Evolutionary conservation across 2,888 invertebrate genomes (phyloP), one percentile per base, ranked within the genome.

Genomic region (Conops quadrifasciatus): DNA sequence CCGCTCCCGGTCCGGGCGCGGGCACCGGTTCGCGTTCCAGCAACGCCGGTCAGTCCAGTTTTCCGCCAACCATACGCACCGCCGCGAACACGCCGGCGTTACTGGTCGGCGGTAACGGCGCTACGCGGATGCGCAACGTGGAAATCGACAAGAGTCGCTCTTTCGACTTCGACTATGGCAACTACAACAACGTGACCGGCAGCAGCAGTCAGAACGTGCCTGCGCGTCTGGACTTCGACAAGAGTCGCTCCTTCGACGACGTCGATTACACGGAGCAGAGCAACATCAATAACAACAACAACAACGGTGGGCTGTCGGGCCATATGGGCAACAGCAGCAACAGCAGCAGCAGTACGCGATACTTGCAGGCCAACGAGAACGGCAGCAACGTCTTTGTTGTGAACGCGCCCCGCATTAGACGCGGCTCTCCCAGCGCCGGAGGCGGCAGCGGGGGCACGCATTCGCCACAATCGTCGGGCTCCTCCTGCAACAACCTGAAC

Each of bases 161-260:
- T 53, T 85, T 86, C 71, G 85, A 86, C 75, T 83, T 85, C 28
- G 86, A 86, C 71, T 86, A 84, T 74, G 81, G 78, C 73, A 83
- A 82, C 73, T 84, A 80, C 70, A 81, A 79, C 68, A 78, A 77
- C 0, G 56, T 47, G 7, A 72, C 45, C 36, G 71, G 72, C n/a
- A 59, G 58, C 16, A 80, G 76, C 72, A 82, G 80, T 77, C 83
- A 80, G 67, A 82, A 80, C 72, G 72, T 77, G 74, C 74, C 78
- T 71, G 73, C 81, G 65, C 81, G 84, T 19, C 66, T 84, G 65
- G 85, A 86, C 67, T 84, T 85, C 70, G 85, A 85, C 72, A 85
- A 86, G 76, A 83, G 84, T 71, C 83, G 84, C 26, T 86, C 86
- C 15, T 85, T 86, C 51, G 86, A 86, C 72, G 86, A 86, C 53